These are phyloP conservation scores for Molossus molossus DNA, from an alignment of 2,797 vertebrate species.

Conservation along the genomic window DNA sequence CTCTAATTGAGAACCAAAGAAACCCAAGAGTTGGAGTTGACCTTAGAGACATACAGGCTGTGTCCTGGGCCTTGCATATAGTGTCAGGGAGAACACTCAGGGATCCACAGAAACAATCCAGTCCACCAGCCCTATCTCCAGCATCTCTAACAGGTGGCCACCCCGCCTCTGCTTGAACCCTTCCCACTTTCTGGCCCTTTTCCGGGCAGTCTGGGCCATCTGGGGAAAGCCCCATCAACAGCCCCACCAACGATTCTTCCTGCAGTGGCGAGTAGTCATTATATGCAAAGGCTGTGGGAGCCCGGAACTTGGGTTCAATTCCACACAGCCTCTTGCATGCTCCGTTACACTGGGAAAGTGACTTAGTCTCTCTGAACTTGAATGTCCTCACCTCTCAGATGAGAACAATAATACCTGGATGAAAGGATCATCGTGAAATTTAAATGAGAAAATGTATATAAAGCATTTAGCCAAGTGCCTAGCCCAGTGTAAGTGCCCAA, in stretches of 20 bases:
- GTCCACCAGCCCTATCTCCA: neutral
- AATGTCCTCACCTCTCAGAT: conserved; percentile 42
- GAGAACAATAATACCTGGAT: neutral
- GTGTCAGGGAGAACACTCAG: neutral
- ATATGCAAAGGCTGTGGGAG: neutral
- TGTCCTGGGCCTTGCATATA: neutral
- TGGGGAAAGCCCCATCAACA: neutral
- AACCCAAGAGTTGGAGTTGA: neutral
- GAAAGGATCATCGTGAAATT: neutral
- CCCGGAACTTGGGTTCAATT: neutral
- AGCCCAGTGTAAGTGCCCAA: neutral
- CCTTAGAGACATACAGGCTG: neutral
- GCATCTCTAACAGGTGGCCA: neutral
- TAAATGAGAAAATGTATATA: neutral
- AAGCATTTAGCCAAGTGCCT: neutral
- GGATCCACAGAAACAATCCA: neutral
- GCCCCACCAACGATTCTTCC: neutral
- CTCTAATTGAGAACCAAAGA: conserved; percentile 9
- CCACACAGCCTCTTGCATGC: neutral
- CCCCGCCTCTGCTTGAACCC: neutral
- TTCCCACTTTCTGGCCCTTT: neutral
- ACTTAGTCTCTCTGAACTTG: neutral
- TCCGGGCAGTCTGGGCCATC: neutral
- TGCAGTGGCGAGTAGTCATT: neutral
- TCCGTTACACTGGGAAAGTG: neutral